These are phyloP conservation scores for Diarsia dahlii DNA, from an alignment of 2,888 invertebrate species.

Conservation along the genomic window DNA sequence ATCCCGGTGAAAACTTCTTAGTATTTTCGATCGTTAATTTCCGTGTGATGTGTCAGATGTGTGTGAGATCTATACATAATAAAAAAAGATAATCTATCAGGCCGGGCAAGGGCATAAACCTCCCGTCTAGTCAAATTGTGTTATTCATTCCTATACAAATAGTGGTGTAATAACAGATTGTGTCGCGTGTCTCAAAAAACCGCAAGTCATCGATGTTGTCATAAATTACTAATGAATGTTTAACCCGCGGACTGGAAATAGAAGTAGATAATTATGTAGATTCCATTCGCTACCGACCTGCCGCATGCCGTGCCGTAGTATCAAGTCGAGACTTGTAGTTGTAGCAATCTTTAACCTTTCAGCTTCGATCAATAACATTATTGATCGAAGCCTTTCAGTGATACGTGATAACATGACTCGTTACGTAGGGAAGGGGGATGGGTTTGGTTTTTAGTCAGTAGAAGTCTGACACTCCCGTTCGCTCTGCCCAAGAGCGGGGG, in stretches of 20 bases:
- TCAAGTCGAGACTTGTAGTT: conserved; percentile 28
- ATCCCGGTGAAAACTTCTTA: background rate
- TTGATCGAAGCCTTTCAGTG: background rate
- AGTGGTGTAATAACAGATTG: background rate
- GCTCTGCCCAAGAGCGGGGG: too few species aligned
- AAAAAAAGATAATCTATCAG: background rate
- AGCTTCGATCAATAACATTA: too few species aligned
- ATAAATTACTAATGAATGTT: conserved; percentile 3
- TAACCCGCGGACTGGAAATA: background rate
- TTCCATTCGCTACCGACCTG: background rate
- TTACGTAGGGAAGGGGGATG: too few species aligned
- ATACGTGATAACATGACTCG: conserved; percentile 10
- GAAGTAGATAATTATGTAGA: conserved; percentile 27
- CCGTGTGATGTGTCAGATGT: background rate
- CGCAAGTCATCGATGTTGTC: conserved; percentile 35
- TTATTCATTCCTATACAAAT: background rate
- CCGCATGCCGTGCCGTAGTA: background rate
- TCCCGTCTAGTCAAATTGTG: background rate
- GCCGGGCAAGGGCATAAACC: too few species aligned
- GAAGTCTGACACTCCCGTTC: too few species aligned
- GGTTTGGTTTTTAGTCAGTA: too few species aligned
- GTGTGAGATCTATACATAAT: too few species aligned
- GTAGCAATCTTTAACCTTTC: conserved; percentile 20
- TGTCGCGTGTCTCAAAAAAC: conserved; percentile 14
- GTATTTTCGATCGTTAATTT: background rate